A percentile compares a stretch with the other conserved stretches of the same genome.
These are phyloP conservation scores for Lycodopsis pacificus DNA, from an alignment of 2,797 vertebrate genomes.

Conservation along the genomic window DNA sequence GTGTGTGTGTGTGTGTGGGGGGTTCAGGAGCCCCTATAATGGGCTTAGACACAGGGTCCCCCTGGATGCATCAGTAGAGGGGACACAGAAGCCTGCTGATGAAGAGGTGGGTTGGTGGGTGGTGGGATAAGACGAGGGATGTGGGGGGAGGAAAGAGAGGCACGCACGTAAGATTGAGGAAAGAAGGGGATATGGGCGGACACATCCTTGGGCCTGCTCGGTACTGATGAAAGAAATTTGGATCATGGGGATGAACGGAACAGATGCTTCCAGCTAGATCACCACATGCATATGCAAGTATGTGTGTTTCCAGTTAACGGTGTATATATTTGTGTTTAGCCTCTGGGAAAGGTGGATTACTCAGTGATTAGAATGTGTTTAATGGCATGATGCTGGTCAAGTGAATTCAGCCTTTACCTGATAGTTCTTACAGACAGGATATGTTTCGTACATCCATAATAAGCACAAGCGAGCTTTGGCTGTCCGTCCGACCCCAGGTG, in stretches of 20 bases:
- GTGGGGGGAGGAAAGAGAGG: conserved; percentile 27
- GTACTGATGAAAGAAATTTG: conserved; percentile 65
- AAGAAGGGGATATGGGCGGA: conserved; percentile 39
- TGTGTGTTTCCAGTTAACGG: conserved; percentile 40
- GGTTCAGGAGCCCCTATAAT: conserved; percentile 49
- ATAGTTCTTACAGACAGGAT: conserved; percentile 62
- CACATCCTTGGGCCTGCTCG: conserved; percentile 54
- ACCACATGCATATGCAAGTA: conserved; percentile 20
- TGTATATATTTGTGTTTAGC: conserved; percentile 37
- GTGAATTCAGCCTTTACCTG: conserved; percentile 36
- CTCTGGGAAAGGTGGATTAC: conserved; percentile 34
- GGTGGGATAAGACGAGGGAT: conserved; percentile 40
- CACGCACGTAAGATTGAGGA: conserved; percentile 23
- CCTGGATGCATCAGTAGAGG: conserved; percentile 37
- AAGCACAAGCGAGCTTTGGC: conserved; percentile 49
- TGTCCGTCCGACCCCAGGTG: conserved; percentile 66
- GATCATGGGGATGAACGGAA: conserved; percentile 43
- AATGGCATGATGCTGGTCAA: conserved; percentile 30
- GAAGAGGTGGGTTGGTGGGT: conserved; percentile 39
- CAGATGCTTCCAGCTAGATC: conserved; percentile 50
- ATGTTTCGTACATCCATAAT: conserved; percentile 62
- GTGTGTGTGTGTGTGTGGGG: conserved; percentile 25
- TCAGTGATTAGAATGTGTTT: conserved; percentile 26
- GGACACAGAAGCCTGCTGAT: conserved; percentile 57
- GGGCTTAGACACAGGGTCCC: conserved; percentile 48